Percentiles rank a stretch among this genome's conserved stretches.
phyloP scores from a whole-genome alignment of 2,797 vertebrate species.

The Tiaroga cobitis region DNA sequence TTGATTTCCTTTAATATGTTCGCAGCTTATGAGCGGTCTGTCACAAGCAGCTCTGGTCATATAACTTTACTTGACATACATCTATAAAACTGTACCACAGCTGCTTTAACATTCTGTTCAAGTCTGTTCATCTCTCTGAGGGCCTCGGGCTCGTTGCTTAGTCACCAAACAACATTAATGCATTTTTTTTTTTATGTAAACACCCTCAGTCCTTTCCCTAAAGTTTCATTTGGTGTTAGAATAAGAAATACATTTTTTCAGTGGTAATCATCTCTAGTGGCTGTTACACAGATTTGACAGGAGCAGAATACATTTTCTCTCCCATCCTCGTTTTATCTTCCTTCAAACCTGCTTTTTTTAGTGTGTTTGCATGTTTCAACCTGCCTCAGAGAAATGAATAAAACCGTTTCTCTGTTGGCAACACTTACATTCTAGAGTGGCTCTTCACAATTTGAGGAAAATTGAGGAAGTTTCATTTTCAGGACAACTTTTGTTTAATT shows the following conservation, averaged over 20 bases:
- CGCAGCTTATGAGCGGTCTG: conserved; percentile 41
- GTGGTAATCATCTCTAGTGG: conserved; percentile 33
- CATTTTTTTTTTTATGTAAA: neutral
- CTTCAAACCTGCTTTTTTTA: conserved; percentile 1
- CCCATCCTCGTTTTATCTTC: neutral
- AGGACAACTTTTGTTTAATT: neutral
- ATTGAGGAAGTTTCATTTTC: neutral
- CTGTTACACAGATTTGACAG: conserved; percentile 24
- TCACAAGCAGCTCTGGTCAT: conserved; percentile 15
- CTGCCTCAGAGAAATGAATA: conserved; percentile 9
- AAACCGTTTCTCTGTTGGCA: neutral
- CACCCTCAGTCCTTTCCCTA: neutral
- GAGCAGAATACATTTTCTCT: conserved; percentile 7
- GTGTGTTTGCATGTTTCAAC: conserved; percentile 14
- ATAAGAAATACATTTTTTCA: conserved; percentile 26
- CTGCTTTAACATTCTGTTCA: conserved; percentile 39
- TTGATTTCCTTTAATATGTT: conserved; percentile 40
- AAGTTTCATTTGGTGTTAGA: neutral
- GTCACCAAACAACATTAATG: conserved; percentile 30
- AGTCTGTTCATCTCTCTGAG: conserved; percentile 28
- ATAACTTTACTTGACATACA: conserved; percentile 39
- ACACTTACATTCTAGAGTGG: neutral
- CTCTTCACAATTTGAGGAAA: neutral
- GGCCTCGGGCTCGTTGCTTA: neutral
- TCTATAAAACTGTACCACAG: conserved; percentile 38